Evolutionary conservation across 2,113 vertebrate genomes (phyloP).

Genomic region (Anarrhichthys ocellatus): DNA sequence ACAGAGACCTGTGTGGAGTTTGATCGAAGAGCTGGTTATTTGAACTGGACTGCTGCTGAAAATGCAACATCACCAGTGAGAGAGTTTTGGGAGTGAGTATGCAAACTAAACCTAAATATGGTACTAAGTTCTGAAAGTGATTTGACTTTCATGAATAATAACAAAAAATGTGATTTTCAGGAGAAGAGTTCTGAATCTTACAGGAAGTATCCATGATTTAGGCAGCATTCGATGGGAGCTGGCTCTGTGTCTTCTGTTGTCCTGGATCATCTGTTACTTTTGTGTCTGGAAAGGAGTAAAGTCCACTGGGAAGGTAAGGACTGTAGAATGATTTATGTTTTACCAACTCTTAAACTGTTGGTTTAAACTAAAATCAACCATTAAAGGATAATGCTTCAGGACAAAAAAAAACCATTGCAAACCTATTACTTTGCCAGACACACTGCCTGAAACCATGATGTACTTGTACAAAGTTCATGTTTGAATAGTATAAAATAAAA

Average conservation of each 20-base stretch:
- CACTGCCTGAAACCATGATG: not conserved
- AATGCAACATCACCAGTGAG: conserved; percentile 91
- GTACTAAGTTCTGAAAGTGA: not conserved
- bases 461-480: conserved; percentile 2
- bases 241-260: conserved; percentile 85
- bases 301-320: conserved; percentile 86
- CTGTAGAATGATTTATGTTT: not conserved
- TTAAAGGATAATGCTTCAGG: not conserved
- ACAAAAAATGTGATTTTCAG: conserved; percentile 56
- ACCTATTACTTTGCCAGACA: not conserved
- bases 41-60: conserved; percentile 72
- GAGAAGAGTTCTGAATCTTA: conserved; percentile 85
- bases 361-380: not conserved
- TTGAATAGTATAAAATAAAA: not conserved
- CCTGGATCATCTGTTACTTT: conserved; percentile 90
- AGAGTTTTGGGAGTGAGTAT: conserved; percentile 98
- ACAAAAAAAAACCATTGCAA: not conserved
- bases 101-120: not conserved
- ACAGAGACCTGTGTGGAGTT: conserved; percentile 90
- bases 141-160: not conserved
- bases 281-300: conserved; percentile 91
- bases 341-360: not conserved
- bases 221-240: conserved; percentile 87
- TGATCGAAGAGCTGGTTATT: conserved; percentile 57
- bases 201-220: conserved; percentile 85